Evolutionary conservation across 1,140 invertebrate species (phyloP), one percentile per base, ranked within the genome.

Genomic region (Trigoniulus corallinus): DNA sequence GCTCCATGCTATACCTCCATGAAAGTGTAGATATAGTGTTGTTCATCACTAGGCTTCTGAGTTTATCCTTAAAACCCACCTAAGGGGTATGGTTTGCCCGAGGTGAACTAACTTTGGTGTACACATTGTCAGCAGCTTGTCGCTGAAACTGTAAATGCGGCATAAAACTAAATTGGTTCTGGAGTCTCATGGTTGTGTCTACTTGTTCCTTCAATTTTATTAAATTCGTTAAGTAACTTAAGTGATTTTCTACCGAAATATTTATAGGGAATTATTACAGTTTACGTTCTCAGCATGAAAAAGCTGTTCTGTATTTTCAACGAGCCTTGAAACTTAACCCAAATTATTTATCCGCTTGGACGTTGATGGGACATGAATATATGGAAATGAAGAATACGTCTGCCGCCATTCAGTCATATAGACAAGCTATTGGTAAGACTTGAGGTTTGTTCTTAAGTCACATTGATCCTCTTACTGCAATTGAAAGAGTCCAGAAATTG

Each of bases 331-430:
- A 88, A 65, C 65, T 98, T 0, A 94, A 97, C 73, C 92, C 94
- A 0, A 80, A 89, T 57, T 95, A 95, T 65, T 68, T 95, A 22
- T 69, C 88, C 1, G 92, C 92, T 0, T 98, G 93, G 92, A 97
- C 94, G 0, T 69, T 99, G 24, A 88, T 98, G 76, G 96, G 96
- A 0, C 95, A 99, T 65, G 95, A 98, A 68, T 98, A 89, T 68
- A 93, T 98, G 81, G 94, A 98, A 72, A 78, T 98, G 67, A 98
- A 98, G 67, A 98, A 98, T 67, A 92, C 88, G 1, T 89, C 91
- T 70, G 89, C 89, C 18, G 93, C 94, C 7, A 94, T 96, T 62
- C 87, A 93, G 61, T 92, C 89, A 62, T 99, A 98, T 67, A 74
- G 93, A 60, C 88, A 94, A 70, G 94, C 94, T 25, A 88, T 97